Evolutionary conservation across 2,113 vertebrate genomes (phyloP), one percentile per base, ranked within the genome.

Genomic region (Halichoeres trimaculatus): DNA sequence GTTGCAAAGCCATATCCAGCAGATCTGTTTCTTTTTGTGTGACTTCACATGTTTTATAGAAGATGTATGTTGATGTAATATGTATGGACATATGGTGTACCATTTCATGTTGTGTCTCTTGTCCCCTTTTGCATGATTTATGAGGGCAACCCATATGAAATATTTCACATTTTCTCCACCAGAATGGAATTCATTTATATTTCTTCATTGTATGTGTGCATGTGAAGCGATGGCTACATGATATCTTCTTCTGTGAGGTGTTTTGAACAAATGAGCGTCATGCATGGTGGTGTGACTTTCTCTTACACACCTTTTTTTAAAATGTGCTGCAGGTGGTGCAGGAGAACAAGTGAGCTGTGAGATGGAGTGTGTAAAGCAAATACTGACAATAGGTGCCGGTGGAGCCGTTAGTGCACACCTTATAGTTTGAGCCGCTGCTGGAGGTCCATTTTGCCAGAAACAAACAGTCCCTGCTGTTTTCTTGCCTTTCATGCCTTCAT

Each of bases 361-460:
- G 69, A 61, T 50, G 41, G 19, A 68, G 74, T 69, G n/a, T 72
- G 26, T 34, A 65, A 62, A 41, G 59, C 57, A 74, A 68, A 52
- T 22, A 24, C 34, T 17, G 30, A 56, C 23, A 66, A 16, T 20
- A 59, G 69, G 70, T 53, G 45, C 81, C 85, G 24, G 48, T 5
- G 45, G 70, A 58, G 64, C 71, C 11, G 43, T 77, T 68, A 65
- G 38, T 53, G 52, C 65, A 56, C 56, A 43, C 35, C 58, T 78
- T 30, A 79, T 75, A 69, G 58, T 72, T 59, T 57, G 36, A 76
- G 72, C 52, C 59, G 45, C 60, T 26, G 2, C 43, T 55, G 17
- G 57, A 85, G 51, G 73, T 75, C 64, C 22, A 59, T 67, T 80
- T 76, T 62, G 53, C 59, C 11, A 16, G 54, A 74, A 69, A 74